Base-by-base conservation (phyloP, 2,888 invertebrate genomes). In the Colletes collaris region DNA sequence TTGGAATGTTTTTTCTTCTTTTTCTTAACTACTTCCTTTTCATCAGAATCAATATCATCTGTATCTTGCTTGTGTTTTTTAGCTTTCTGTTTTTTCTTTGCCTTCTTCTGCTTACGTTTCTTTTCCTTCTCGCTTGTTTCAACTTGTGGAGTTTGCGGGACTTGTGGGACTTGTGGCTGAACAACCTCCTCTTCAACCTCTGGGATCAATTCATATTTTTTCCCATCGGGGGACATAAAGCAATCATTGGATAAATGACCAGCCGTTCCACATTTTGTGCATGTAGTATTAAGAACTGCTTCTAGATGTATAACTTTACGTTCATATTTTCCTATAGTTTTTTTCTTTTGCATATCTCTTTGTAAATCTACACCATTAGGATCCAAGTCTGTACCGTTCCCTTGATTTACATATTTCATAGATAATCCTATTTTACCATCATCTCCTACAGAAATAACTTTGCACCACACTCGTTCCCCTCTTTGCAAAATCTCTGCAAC, bases 371-470 rank as follows among this genome's bases (percentile, higher is more conserved):
- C 90, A 5, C 93, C 92, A 76, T 92, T 93, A 0, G 93, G 93
- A 86, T 93, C 93, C 55, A 93, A 86, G 77, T 93, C 93, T 16
- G 85, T 90, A 13, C 93, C 93, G 77, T 88, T 92, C 16, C 93
- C 93, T 86, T 93, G 93, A 87, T 93, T 91, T 2, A 93, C 93
- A 37, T 91, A 85, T 83, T 93, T 93, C 93, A 93, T 93, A 0
- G 93, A 93, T n/a, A 93, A 70, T 8, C 91, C 92, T 70, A 93
- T 90, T 85, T 93, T 93, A 44, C 93, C 93, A 79, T 93, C 92
- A 62, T 92, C 88, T 5, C 72, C 83, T 2, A 92, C 80, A 0
- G 90, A 88, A 78, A 93, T 93, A 50, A 93, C 89, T 88, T 93
- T 93, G 80, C 93, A 93, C 93, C 93, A 93, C 10, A 93, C 90